These are phyloP conservation scores for Resseliella maxima DNA, from an alignment of 2,888 invertebrate genomes.

Conservation along the genomic window DNA sequence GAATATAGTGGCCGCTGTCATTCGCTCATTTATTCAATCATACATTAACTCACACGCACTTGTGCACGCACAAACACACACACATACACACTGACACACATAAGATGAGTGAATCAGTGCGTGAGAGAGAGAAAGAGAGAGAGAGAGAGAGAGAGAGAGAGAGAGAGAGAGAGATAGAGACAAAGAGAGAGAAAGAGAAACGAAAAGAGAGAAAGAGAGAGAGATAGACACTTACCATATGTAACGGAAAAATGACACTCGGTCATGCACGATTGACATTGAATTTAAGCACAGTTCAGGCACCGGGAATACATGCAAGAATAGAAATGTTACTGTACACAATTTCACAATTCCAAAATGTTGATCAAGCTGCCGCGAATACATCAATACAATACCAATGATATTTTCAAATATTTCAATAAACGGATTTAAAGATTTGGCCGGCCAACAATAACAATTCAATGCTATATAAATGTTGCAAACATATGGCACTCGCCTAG, in stretches of 20 bases:
- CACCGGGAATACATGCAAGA: not conserved
- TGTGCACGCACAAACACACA: too few species aligned
- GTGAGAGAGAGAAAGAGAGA: too few species aligned
- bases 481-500: not conserved
- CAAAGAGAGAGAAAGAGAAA: too few species aligned
- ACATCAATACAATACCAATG: not conserved
- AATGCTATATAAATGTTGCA: not conserved
- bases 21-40: too few species aligned
- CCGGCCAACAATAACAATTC: not conserved
- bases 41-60: too few species aligned
- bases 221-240: not conserved
- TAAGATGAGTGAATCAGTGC: too few species aligned
- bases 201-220: too few species aligned
- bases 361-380: not conserved
- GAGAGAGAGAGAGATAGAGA: too few species aligned
- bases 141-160: too few species aligned
- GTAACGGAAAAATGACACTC: not conserved
- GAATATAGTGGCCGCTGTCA: too few species aligned
- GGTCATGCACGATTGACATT: not conserved
- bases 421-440: not conserved
- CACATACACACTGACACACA: too few species aligned
- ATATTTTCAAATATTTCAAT: not conserved
- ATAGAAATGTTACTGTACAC: not conserved
- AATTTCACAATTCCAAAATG: conserved; percentile 1
- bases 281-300: not conserved